Base-by-base conservation (phyloP, 2,797 vertebrate genomes). In the Hybognathus amarus region DNA sequence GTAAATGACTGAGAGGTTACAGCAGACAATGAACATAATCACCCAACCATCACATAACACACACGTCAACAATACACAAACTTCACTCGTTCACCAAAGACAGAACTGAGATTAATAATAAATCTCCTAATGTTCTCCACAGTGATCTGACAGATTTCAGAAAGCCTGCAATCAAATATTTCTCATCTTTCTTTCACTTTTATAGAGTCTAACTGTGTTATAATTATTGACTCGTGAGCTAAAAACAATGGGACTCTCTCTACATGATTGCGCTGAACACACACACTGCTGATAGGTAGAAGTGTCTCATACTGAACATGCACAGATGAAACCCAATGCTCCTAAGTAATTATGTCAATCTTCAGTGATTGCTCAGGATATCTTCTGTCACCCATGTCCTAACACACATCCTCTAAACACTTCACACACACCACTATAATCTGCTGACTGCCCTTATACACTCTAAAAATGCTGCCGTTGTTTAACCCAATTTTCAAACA, bases 391-490 rank as follows among this genome's bases (percentile, higher is more conserved):
- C 87, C 81, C 79, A 84, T 79, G 5, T 87, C 52, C 80, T 77
- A 85, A 85, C 87, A 91, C 90, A 71, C 56, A 47, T 73, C 90
- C 91, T 87, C 79, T 88, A 79, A 88, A 90, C 92, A 92, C 91
- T 84, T 87, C 90, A 87, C 92, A 91, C 47, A 50, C 83, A 64
- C 88, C 91, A 92, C 94, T 91, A 93, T 42, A 87, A 90, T 89
- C 73, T 89, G 24, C 92, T 90, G 90, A 91, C 85, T 89, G 88
- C 84, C 52, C 59, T 24, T 30, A 33, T 33, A 33, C 30, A 33
- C 30, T 33, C 30, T n/a, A n/a, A n/a, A n/a, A n/a, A n/a, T n/a
- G n/a, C n/a, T n/a, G n/a, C n/a, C n/a, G n/a, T n/a, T n/a, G n/a
- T n/a, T n/a, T n/a, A n/a, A n/a, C n/a, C n/a, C n/a, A n/a, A n/a